Evolutionary conservation across 2,113 vertebrate genomes (phyloP).

Genomic region (Phaethornis superciliosus): DNA sequence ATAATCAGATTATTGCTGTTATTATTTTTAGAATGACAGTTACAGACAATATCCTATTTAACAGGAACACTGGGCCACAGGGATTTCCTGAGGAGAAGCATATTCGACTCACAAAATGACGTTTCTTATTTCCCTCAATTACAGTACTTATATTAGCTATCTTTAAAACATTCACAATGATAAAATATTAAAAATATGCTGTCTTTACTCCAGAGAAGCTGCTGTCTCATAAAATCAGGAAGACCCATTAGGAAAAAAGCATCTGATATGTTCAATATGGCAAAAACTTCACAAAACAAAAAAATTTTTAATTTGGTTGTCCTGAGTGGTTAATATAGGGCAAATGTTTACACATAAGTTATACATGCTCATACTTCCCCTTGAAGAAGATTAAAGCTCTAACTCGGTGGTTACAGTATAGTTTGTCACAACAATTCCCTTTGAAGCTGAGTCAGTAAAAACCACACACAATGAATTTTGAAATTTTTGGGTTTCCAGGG

Average conservation of each 20-base stretch:
- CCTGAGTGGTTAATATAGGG: background rate
- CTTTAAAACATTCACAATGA: background rate
- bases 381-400: background rate
- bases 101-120: constrained; percentile 4
- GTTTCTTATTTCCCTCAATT: constrained; percentile 35
- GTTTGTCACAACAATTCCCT: background rate
- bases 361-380: background rate
- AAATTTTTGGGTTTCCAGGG: background rate
- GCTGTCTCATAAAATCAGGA: background rate
- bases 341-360: background rate
- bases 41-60: constrained; percentile 12
- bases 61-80: constrained; percentile 33
- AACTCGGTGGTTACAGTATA: background rate
- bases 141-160: background rate
- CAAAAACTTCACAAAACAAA: background rate
- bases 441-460: background rate
- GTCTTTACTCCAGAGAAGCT: constrained; percentile 29
- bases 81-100: background rate
- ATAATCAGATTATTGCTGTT: constrained; percentile 20
- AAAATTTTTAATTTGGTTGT: background rate
- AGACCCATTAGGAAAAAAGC: background rate
- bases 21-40: constrained; percentile 3
- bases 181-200: constrained; percentile 44
- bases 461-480: background rate
- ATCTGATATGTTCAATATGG: background rate